Conservation (phyloP, 2,888 invertebrate genomes). For the Stegana nigrithorax region DNA sequence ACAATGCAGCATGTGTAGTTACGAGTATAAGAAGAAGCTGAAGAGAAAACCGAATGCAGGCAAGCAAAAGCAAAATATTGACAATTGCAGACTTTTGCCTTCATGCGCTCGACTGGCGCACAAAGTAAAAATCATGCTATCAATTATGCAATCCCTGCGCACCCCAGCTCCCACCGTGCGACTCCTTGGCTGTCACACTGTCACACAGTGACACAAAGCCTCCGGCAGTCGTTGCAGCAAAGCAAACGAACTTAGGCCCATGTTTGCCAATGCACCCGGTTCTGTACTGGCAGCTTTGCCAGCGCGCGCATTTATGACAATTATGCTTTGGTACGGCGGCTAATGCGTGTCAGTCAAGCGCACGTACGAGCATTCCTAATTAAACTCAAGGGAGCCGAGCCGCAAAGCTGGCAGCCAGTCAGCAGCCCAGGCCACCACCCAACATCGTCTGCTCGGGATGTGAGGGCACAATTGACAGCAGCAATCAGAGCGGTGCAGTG, state of each 20-base stretch:
- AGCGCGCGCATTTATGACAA: slow-evolving; percentile 7
- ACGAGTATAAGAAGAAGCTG: background rate
- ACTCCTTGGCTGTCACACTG: background rate
- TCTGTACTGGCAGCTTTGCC: too few relatives aligned
- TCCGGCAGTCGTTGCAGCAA: too few relatives aligned
- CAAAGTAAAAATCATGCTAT: slow-evolving; percentile 13
- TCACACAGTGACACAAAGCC: too few relatives aligned
- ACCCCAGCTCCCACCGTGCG: too few relatives aligned
- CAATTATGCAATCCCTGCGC: slow-evolving; percentile 16
- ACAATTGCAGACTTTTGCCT: background rate
- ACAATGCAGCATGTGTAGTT: background rate
- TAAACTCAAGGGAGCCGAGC: slow-evolving; percentile 17
- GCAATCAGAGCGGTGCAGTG: too few relatives aligned
- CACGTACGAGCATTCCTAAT: slow-evolving; percentile 3
- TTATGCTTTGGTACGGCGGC: background rate
- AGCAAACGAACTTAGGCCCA: too few relatives aligned
- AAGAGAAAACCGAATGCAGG: background rate
- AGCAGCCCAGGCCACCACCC: background rate
- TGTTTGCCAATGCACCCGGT: too few relatives aligned
- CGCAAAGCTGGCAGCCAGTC: background rate
- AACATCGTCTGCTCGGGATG: background rate
- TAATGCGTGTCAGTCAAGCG: background rate
- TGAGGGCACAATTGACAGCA: too few relatives aligned
- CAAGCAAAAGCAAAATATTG: background rate
- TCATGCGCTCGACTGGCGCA: slow-evolving; percentile 6